Conservation (phyloP, 1,140 invertebrate genomes). For the Bilobella aurantiaca region DNA sequence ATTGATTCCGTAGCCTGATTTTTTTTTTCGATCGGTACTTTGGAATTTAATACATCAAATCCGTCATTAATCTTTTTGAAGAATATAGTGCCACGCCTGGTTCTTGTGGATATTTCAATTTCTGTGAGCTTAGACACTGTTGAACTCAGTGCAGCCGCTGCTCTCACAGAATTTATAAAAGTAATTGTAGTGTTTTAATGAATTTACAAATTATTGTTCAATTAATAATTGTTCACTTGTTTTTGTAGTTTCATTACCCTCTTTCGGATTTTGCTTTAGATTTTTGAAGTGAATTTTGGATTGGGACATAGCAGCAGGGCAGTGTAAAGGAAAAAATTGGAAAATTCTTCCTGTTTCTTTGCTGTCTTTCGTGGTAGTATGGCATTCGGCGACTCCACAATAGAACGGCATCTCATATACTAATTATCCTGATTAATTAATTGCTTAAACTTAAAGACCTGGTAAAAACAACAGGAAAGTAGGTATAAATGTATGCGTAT, state of each 20-base stretch:
- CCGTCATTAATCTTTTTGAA: constrained; percentile 24
- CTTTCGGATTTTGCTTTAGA: constrained; percentile 13
- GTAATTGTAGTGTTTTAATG: constrained; percentile 6
- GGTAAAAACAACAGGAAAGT: no score
- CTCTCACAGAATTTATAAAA: background rate
- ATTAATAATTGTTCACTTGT: no score
- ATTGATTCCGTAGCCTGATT: constrained; percentile 2
- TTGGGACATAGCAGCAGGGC: constrained; percentile 26
- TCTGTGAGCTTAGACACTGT: constrained; percentile 19
- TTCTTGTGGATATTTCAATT: constrained; percentile 9
- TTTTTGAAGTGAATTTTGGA: constrained; percentile 2
- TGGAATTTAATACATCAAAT: constrained; percentile 30
- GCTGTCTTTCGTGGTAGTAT: no score
- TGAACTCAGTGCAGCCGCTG: constrained; percentile 6
- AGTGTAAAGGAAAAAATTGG: no score
- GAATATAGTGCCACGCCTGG: constrained; percentile 11
- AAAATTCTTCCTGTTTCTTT: background rate
- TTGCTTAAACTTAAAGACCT: no score
- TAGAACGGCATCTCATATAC: no score
- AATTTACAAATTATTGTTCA: constrained; percentile 17
- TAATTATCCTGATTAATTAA: no score
- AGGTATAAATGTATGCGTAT: no score
- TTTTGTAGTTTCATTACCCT: constrained; percentile 17
- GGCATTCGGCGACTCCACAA: no score
- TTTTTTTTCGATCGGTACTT: background rate